phyloP scores from a whole-genome alignment of 2,113 vertebrate genomes.

The Odontesthes bonariensis region DNA sequence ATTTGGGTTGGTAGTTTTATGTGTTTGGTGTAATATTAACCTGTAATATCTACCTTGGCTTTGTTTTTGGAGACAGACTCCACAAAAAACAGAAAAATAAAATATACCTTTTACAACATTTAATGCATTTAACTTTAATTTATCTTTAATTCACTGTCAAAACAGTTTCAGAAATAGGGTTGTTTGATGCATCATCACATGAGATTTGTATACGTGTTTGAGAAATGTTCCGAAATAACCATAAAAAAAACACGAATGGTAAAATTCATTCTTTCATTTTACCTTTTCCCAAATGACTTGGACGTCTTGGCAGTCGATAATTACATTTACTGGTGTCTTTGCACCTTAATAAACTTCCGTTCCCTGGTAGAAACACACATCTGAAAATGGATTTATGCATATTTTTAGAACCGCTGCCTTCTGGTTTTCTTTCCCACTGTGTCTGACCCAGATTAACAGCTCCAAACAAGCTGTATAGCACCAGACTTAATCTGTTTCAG shows the following conservation, averaged over 20 bases:
- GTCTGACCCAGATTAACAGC: conserved; percentile 47
- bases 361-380: background rate
- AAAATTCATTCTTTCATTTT: too few species aligned
- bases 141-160: too few species aligned
- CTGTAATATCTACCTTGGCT: too few species aligned
- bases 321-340: background rate
- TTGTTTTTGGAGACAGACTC: too few species aligned
- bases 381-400: conserved; percentile 2
- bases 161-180: too few species aligned
- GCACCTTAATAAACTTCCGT: background rate
- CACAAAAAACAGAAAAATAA: too few species aligned
- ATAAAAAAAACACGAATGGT: background rate
- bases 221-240: background rate
- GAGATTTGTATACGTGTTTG: too few species aligned
- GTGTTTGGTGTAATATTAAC: too few species aligned
- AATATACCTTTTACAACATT: too few species aligned
- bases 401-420: conserved; percentile 33
- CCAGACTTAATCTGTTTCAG: conserved; percentile 41
- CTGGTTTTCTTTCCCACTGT: conserved; percentile 32
- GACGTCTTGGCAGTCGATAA: background rate
- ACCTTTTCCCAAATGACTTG: background rate
- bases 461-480: conserved; percentile 31
- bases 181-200: too few species aligned
- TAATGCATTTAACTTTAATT: too few species aligned
- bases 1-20: background rate